Conservation (phyloP, 2,797 vertebrate genomes). For the Sebastes oblongus region DNA sequence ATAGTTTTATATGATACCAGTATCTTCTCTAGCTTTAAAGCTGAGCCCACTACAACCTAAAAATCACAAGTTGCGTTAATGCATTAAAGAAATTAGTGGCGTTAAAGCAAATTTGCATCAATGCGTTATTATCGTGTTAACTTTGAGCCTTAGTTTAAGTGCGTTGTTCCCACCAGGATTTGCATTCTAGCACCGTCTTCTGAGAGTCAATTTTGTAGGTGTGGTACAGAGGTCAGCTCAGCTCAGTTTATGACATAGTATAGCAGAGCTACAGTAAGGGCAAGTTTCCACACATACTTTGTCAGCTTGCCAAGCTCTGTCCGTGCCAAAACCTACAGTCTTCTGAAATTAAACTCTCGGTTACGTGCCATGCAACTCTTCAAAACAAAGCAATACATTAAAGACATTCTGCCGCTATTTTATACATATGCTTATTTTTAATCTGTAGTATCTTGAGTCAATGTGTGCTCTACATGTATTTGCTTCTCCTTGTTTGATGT, state of each 20-base stretch:
- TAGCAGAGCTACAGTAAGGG: not conserved
- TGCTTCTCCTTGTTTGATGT: slow-evolving; percentile 18
- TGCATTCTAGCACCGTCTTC: not conserved
- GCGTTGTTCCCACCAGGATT: not conserved
- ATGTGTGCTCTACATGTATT: slow-evolving; percentile 3
- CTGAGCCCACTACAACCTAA: too few relatives aligned
- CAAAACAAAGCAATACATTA: not conserved
- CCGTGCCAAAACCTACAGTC: not conserved
- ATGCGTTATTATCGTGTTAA: not conserved
- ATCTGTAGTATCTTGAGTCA: slow-evolving; percentile 1
- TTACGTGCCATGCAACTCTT: not conserved
- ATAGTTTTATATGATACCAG: too few relatives aligned
- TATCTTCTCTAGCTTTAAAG: too few relatives aligned
- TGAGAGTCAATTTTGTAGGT: not conserved
- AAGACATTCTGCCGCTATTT: not conserved
- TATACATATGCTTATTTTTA: not conserved
- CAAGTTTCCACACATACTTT: not conserved
- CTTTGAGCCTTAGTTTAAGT: not conserved
- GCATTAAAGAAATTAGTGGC: too few relatives aligned
- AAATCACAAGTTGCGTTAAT: too few relatives aligned
- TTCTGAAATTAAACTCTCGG: not conserved
- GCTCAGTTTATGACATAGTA: not conserved
- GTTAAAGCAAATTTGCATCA: not conserved
- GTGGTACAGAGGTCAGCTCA: not conserved
- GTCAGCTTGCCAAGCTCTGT: not conserved